These are phyloP conservation scores for Vespertilio murinus DNA, from an alignment of 2,797 vertebrate genomes.

Conservation along the genomic window DNA sequence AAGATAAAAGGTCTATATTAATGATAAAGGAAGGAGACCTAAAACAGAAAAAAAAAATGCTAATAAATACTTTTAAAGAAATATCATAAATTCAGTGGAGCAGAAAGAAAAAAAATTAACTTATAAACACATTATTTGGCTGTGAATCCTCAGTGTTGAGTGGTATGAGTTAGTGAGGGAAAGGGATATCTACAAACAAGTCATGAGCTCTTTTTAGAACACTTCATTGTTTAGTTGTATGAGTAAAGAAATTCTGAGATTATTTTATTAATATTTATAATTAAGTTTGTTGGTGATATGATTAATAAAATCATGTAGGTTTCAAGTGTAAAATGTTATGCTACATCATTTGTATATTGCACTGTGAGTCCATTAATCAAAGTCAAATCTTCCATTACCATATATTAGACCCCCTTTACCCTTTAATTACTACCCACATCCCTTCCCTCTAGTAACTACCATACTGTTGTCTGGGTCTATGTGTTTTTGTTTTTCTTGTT, in stretches of 20 bases:
- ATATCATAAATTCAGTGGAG: neutral
- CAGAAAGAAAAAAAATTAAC: neutral
- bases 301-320: neutral
- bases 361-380: neutral
- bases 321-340: neutral
- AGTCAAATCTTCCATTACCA: neutral
- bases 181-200: neutral
- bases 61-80: neutral
- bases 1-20: neutral
- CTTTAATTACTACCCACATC: neutral
- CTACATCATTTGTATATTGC: neutral
- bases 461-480: neutral
- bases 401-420: neutral
- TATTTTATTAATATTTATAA: neutral
- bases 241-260: neutral
- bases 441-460: neutral
- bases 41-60: neutral
- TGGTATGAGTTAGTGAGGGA: neutral
- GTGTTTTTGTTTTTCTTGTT: neutral
- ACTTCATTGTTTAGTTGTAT: neutral
- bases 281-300: neutral
- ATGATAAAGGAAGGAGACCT: neutral
- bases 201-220: too few relatives aligned
- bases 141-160: neutral
- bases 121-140: neutral